A percentile compares a stretch with the other conserved stretches of the same genome.
Conservation (phyloP, 2,113 vertebrate species). For the Abramis brama region DNA sequence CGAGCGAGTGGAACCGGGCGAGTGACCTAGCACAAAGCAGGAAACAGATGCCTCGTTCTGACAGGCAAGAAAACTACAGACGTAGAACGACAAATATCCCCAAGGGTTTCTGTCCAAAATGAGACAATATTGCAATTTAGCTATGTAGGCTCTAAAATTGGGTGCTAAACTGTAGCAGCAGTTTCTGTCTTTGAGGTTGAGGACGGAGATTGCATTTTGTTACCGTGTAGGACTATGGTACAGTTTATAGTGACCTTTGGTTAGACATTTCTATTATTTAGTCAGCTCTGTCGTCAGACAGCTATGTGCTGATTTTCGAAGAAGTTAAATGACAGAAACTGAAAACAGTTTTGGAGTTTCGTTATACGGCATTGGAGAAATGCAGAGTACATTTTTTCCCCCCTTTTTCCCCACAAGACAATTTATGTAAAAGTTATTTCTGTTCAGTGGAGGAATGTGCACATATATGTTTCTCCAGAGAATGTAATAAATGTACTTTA, state of each 20-base stretch:
- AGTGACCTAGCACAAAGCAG: slow-evolving; percentile 75
- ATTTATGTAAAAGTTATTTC: neutral
- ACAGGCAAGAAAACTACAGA: slow-evolving; percentile 71
- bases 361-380: neutral
- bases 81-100: slow-evolving; percentile 76
- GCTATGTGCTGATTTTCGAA: neutral
- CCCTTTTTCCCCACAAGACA: neutral
- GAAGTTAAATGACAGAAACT: slow-evolving; percentile 19
- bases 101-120: slow-evolving; percentile 66
- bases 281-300: neutral
- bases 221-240: neutral
- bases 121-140: slow-evolving; percentile 30
- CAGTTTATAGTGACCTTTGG: neutral
- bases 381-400: neutral
- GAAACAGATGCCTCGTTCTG: slow-evolving; percentile 82
- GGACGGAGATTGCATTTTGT: neutral
- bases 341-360: neutral
- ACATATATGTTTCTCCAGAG: neutral
- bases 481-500: neutral
- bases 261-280: neutral
- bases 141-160: neutral
- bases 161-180: neutral
- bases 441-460: neutral
- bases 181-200: neutral
- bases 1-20: slow-evolving; percentile 73